A percentile compares a stretch with the other conserved stretches of the same genome.
These are phyloP conservation scores for Phengaris alcon DNA, from an alignment of 2,888 invertebrate genomes.

Conservation along the genomic window DNA sequence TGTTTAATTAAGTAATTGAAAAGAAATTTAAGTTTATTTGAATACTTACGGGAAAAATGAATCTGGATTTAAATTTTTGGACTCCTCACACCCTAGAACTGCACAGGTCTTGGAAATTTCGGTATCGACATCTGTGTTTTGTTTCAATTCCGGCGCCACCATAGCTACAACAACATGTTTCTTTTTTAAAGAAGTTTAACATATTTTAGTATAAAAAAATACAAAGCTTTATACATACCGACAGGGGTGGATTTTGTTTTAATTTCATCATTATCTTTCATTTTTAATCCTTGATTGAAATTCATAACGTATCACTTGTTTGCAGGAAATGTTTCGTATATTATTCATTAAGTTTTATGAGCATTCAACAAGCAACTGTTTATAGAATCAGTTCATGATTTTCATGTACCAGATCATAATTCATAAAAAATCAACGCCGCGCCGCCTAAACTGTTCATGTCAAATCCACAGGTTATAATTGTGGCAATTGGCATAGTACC, in stretches of 20 bases:
- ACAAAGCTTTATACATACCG: slow-evolving; percentile 49
- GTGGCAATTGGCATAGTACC: background rate
- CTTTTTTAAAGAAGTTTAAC: slow-evolving; percentile 12
- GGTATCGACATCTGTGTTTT: slow-evolving; percentile 56
- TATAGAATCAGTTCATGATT: background rate
- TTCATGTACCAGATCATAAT: background rate
- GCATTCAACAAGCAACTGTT: background rate
- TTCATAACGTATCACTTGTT: slow-evolving; percentile 47
- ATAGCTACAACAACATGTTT: slow-evolving; percentile 55
- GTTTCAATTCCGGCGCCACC: slow-evolving; percentile 72
- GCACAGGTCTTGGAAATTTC: slow-evolving; percentile 71
- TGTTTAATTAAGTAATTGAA: background rate
- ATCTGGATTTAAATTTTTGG: slow-evolving; percentile 61
- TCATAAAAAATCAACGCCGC: slow-evolving; percentile 10
- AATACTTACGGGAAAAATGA: slow-evolving; percentile 63
- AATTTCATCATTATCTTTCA: slow-evolving; percentile 63
- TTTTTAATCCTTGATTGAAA: slow-evolving; percentile 58
- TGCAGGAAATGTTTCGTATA: background rate
- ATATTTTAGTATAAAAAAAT: background rate
- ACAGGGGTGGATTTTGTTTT: slow-evolving; percentile 67
- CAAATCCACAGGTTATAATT: slow-evolving; percentile 5
- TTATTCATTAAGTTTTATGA: background rate
- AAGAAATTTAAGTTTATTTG: background rate
- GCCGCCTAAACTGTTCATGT: slow-evolving; percentile 4
- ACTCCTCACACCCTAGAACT: slow-evolving; percentile 70